These are phyloP conservation scores for Pterobdella sp. DNA, from an alignment of 2,888 invertebrate genomes.

Conservation along the genomic window DNA sequence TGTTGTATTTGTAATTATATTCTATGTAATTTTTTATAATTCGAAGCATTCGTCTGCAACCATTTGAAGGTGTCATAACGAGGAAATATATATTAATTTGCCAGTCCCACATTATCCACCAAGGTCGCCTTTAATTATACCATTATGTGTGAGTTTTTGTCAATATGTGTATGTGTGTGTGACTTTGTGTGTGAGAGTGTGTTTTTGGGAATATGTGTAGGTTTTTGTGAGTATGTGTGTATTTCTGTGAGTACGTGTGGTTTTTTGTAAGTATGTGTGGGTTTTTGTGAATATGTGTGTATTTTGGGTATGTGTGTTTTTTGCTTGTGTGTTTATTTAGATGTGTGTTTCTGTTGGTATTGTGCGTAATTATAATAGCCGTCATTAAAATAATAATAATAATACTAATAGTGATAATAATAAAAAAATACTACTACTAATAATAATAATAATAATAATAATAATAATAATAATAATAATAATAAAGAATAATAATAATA, in stretches of 20 bases:
- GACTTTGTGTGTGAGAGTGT: slow-evolving; percentile 12
- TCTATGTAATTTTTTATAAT: neutral
- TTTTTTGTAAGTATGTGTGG: slow-evolving; percentile 6
- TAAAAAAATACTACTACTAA: neutral
- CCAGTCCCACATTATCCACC: no score
- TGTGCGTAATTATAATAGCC: neutral
- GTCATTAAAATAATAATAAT: neutral
- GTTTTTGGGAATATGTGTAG: neutral
- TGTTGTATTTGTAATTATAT: neutral
- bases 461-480: neutral
- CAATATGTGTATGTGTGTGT: slow-evolving; percentile 14
- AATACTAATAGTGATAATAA: neutral
- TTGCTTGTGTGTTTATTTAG: slow-evolving; percentile 10
- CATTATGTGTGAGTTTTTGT: slow-evolving; percentile 17
- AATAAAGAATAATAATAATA: neutral
- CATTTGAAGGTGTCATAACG: no score
- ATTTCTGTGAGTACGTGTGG: slow-evolving; percentile 18
- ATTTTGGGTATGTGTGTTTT: slow-evolving; percentile 11
- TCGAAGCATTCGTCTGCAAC: neutral
- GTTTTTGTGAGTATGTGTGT: slow-evolving; percentile 20
- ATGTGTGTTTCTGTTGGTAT: slow-evolving; percentile 18
- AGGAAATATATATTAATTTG: no score
- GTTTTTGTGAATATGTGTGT: neutral
- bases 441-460: neutral
- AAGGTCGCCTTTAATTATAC: neutral